Base-by-base conservation (phyloP, 2,888 invertebrate species). In the Herminia tarsipennalis region DNA sequence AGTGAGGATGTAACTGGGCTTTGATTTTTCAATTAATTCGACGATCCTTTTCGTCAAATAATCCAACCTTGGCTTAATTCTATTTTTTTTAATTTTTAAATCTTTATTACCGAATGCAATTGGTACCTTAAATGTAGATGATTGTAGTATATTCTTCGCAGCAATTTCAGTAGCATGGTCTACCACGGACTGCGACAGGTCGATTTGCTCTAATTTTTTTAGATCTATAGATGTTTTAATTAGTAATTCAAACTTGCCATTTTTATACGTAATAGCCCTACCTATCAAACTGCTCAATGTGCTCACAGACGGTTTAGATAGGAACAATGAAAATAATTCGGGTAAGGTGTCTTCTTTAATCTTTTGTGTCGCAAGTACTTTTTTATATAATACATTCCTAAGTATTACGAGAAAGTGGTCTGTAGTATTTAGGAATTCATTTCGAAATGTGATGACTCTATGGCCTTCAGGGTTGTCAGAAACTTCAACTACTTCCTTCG, bases 91-190 rank as follows among this genome's bases (percentile, higher is more conserved):
- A n/a, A 59, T 1, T 5, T 18, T 33, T 16, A 61, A 18, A 22
- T 61, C 56, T 10, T 17, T 35, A 14, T 59, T 61, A 4, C 60
- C 60, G 9, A 61, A 59, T 1, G 43, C 6, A 25, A 17, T 6
- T 1, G 56, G 60, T 0, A 59, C 44, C 24, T 44, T 48, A 5
- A 51, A 41, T 2, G 20, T 0, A 5, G n/a, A 5, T 6, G 2
- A 3, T 6, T 4, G 3, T 30, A 59, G 28, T 8, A 43, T 48
- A 13, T 12, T 14, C 34, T 3, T 39, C 2, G 41, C 27, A 12
- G 35, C 35, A 9, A 3, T 1, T 8, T 9, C 4, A 12, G n/a
- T 34, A 4, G 13, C 22, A 12, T 14, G 1, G 2, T 34, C n/a
- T 22, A 22, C 1, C 2, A 9, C 5, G 5, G 14, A 21, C 16